A percentile compares a stretch with the other conserved stretches of the same genome.
These are phyloP conservation scores for Indicator maculatus DNA, from an alignment of 2,113 vertebrate genomes.

Conservation along the genomic window DNA sequence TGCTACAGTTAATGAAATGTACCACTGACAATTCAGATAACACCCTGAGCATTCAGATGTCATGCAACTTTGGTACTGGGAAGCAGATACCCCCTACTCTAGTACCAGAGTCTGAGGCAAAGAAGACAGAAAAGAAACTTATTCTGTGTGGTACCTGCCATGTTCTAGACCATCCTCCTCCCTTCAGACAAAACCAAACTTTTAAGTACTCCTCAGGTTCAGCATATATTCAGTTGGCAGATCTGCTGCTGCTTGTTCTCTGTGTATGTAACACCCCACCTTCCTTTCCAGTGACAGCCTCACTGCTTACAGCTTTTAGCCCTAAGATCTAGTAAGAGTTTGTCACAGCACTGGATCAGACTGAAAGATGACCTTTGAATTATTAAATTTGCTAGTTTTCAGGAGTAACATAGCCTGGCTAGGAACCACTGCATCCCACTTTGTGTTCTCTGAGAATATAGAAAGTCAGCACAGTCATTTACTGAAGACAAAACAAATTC, in stretches of 20 bases:
- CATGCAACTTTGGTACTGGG: conserved; percentile 34
- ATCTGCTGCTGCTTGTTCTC: not conserved
- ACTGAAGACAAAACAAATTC: not conserved
- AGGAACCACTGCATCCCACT: not conserved
- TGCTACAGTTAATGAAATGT: not conserved
- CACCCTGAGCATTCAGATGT: conserved; percentile 42
- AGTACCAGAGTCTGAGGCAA: conserved; percentile 1
- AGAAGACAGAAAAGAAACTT: not conserved
- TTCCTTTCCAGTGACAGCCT: not conserved
- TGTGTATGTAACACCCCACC: not conserved
- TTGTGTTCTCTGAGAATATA: not conserved
- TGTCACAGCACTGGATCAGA: not conserved
- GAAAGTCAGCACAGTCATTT: not conserved
- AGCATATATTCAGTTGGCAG: not conserved
- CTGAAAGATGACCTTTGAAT: not conserved
- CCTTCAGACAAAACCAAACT: not conserved
- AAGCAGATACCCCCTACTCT: not conserved
- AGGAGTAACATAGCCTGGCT: not conserved
- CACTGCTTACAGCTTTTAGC: not conserved
- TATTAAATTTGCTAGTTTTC: not conserved
- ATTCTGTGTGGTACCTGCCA: not conserved
- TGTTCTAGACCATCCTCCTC: not conserved
- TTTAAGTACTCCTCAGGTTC: not conserved
- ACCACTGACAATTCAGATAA: not conserved
- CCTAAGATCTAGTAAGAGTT: not conserved